phyloP scores from a whole-genome alignment of 2,113 vertebrate species.

The Labeo catla region DNA sequence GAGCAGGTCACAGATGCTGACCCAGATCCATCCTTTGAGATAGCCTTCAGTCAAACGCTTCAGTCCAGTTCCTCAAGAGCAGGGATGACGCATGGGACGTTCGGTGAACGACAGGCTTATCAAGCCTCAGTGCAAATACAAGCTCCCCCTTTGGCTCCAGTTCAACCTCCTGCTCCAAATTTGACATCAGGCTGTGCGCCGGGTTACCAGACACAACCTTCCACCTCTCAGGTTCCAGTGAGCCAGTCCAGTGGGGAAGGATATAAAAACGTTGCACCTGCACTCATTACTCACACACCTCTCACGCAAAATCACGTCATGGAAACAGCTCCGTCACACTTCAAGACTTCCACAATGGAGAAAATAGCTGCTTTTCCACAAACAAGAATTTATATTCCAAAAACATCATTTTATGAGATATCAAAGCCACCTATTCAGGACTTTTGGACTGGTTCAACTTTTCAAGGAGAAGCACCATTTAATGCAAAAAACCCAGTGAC shows the following conservation, averaged over 20 bases:
- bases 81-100: background rate
- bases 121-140: slow-evolving; percentile 20
- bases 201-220: slow-evolving; percentile 42
- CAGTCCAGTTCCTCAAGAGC: background rate
- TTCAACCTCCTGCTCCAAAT: slow-evolving; percentile 60
- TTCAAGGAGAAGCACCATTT: slow-evolving; percentile 52
- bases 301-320: slow-evolving; percentile 24
- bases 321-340: slow-evolving; percentile 42
- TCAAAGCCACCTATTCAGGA: slow-evolving; percentile 69
- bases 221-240: slow-evolving; percentile 61
- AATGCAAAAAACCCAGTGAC: slow-evolving; percentile 42
- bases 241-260: slow-evolving; percentile 34
- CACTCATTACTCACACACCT: background rate
- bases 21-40: background rate
- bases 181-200: slow-evolving; percentile 59
- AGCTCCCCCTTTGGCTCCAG: slow-evolving; percentile 59
- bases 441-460: slow-evolving; percentile 48
- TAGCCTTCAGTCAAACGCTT: background rate
- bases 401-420: slow-evolving; percentile 72
- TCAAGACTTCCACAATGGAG: slow-evolving; percentile 52
- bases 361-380: slow-evolving; percentile 49
- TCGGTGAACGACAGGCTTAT: background rate
- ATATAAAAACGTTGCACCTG: slow-evolving; percentile 27
- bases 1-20: slow-evolving; percentile 50
- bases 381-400: slow-evolving; percentile 69